These are phyloP conservation scores for Drosophila orosa DNA, from an alignment of 1,140 invertebrate species.

Conservation along the genomic window DNA sequence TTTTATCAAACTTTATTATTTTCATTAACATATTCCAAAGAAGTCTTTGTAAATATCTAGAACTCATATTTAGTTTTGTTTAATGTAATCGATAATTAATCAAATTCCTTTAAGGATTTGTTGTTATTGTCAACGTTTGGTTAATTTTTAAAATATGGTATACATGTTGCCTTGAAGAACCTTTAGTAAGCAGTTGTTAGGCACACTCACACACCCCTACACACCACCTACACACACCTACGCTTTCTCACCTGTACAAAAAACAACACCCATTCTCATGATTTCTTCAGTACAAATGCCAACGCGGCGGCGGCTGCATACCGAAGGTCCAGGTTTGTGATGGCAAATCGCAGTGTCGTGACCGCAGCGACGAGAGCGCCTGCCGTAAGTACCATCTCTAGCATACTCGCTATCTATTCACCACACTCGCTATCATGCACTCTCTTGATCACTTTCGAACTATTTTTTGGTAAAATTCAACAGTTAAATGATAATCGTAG, in stretches of 20 bases:
- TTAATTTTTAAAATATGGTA: fast-evolving
- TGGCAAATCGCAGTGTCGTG: constrained; percentile 88
- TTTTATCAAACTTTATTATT: neutral
- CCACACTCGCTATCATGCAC: neutral
- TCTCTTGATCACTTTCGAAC: neutral
- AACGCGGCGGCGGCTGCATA: constrained; percentile 84
- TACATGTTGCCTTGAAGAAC: too few relatives aligned
- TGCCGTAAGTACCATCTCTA: constrained; percentile 85
- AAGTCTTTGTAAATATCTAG: too few relatives aligned
- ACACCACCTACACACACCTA: constrained; percentile 16
- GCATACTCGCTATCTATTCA: neutral
- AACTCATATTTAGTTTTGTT: neutral
- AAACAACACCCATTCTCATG: constrained; percentile 35
- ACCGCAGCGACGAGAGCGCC: constrained; percentile 89
- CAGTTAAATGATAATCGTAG: neutral
- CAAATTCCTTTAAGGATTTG: neutral
- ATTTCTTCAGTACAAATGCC: constrained; percentile 81
- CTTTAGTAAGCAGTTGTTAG: neutral
- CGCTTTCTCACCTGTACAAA: constrained; percentile 19
- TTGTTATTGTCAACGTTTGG: too few relatives aligned
- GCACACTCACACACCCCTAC: neutral
- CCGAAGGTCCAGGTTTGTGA: constrained; percentile 87
- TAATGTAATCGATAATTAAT: neutral
- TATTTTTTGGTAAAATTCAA: constrained; percentile 19
- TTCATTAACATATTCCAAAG: neutral